phyloP scores from a whole-genome alignment of 92 coral and sea anemone genomes.

The Siderastrea radians region DNA sequence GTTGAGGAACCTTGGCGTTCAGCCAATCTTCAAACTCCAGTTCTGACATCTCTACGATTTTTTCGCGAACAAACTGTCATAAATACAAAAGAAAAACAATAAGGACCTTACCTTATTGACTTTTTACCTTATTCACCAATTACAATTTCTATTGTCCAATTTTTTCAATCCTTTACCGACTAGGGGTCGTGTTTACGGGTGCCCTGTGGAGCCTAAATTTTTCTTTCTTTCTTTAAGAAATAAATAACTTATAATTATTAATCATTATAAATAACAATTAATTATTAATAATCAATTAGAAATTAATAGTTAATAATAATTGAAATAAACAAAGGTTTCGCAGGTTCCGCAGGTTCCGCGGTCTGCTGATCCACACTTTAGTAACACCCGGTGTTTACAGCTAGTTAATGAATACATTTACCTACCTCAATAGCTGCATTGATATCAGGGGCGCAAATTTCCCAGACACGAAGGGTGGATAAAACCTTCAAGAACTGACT shows the following conservation, averaged over 20 bases:
- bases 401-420: neutral
- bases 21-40: constrained; percentile 94
- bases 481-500: constrained; percentile 91
- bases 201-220: no score
- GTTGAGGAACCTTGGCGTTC: constrained; percentile 81
- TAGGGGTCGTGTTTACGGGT: no score
- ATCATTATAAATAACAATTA: no score
- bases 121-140: neutral
- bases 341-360: no score
- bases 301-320: no score
- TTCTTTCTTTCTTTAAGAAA: no score
- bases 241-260: no score
- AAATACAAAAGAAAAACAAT: neutral
- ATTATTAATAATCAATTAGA: no score
- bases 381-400: neutral
- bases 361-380: no score
- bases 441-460: constrained; percentile 94
- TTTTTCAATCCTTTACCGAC: no score
- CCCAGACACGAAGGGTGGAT: constrained; percentile 92
- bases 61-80: constrained; percentile 91
- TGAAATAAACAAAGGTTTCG: no score
- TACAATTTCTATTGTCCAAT: no score
- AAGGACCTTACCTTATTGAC: neutral
- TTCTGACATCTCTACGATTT: constrained; percentile 91
- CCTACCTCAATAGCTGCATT: constrained; percentile 98